A percentile compares a stretch with the other conserved stretches of the same genome.
Conservation (phyloP, 1,140 invertebrate genomes). For the Zaprionus tsacasi region DNA sequence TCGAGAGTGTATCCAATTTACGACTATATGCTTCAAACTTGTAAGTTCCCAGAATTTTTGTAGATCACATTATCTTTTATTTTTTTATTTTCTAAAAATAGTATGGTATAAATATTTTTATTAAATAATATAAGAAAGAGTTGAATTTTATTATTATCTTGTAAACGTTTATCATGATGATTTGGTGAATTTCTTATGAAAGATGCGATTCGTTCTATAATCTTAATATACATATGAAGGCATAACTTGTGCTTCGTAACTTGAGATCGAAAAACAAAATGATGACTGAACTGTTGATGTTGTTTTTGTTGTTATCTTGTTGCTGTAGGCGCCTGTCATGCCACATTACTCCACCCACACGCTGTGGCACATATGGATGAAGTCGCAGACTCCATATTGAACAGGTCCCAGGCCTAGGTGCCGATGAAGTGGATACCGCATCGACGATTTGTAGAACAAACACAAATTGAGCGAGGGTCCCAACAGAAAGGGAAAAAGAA, state of each 20-base stretch:
- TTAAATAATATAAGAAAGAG: no score
- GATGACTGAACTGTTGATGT: neutral
- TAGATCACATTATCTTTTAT: no score
- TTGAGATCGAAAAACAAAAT: neutral
- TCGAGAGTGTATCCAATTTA: no score
- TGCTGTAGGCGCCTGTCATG: neutral
- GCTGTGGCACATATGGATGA: slow-evolving; percentile 13
- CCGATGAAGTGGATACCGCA: slow-evolving; percentile 23
- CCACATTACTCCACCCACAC: slow-evolving; percentile 32
- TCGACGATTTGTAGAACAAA: slow-evolving; percentile 72
- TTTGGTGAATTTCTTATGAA: neutral
- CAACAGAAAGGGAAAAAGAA: slow-evolving; percentile 9
- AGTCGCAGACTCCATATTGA: slow-evolving; percentile 27
- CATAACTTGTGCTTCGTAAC: neutral
- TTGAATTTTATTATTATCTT: neutral
- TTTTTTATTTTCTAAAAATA: no score
- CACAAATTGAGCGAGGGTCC: slow-evolving; percentile 66
- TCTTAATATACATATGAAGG: neutral
- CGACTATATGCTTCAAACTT: no score
- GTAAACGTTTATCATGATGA: neutral
- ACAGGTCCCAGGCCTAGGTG: neutral
- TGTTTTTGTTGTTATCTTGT: neutral
- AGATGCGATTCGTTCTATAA: neutral
- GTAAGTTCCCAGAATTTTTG: no score
- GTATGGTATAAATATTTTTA: no score